phyloP scores from a whole-genome alignment of 2,797 vertebrate genomes.

The Myoxocephalus aenaeus region DNA sequence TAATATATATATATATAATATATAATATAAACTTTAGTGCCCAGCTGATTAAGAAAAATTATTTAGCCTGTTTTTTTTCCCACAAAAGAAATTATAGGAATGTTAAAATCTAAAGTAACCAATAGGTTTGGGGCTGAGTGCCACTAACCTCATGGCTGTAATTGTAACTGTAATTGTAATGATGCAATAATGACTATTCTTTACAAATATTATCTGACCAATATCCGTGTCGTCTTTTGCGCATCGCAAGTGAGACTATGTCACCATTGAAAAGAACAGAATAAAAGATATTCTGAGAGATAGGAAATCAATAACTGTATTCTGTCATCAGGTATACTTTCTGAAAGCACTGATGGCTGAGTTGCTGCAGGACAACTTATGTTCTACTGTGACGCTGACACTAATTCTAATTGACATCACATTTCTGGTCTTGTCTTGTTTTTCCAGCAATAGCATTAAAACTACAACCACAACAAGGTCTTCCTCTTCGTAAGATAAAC shows the following conservation, averaged over 20 bases:
- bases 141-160: too few species aligned
- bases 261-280: not conserved
- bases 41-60: not conserved
- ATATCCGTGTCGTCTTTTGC: not conserved
- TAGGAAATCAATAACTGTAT: not conserved
- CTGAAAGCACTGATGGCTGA: slow-evolving; percentile 46
- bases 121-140: not conserved
- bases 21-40: not conserved
- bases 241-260: not conserved
- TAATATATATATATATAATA: too few species aligned
- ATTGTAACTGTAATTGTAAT: too few species aligned
- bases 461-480: slow-evolving; percentile 46
- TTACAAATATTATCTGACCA: not conserved
- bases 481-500: slow-evolving; percentile 60
- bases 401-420: not conserved
- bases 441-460: slow-evolving; percentile 51
- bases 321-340: slow-evolving; percentile 5
- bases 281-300: not conserved
- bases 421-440: not conserved
- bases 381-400: not conserved
- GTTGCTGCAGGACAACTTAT: slow-evolving; percentile 27
- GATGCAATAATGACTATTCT: not conserved
- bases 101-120: too few species aligned
- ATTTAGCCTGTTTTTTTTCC: not conserved
- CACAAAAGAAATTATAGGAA: not conserved